These are phyloP conservation scores for Gymnorhina tibicen DNA, from an alignment of 2,113 vertebrate genomes.

Conservation along the genomic window DNA sequence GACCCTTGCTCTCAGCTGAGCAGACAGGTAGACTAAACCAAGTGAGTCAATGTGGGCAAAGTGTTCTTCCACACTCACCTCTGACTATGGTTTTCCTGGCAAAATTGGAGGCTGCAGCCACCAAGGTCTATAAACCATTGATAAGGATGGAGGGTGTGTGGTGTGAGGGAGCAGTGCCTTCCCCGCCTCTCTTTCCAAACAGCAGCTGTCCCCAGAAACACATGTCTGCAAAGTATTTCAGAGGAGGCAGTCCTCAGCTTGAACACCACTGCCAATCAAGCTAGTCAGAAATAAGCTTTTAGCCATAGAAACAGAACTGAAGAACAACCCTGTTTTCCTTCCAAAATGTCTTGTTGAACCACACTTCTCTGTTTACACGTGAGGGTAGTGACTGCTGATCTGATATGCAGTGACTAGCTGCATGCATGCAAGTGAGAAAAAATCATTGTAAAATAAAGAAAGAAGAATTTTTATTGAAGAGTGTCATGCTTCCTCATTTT, in stretches of 20 bases:
- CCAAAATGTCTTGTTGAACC: background rate
- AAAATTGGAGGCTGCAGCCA: background rate
- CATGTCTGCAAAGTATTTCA: background rate
- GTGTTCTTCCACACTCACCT: background rate
- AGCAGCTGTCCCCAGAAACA: background rate
- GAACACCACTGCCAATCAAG: background rate
- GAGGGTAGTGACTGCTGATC: background rate
- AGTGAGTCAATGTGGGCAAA: background rate
- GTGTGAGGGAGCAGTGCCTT: background rate
- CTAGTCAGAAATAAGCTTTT: background rate
- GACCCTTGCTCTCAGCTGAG: background rate
- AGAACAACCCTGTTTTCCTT: background rate
- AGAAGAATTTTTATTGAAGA: background rate
- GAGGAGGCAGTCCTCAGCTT: background rate
- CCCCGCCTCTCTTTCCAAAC: background rate
- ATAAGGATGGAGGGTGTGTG: background rate
- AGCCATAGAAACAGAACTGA: background rate
- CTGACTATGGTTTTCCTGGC: background rate
- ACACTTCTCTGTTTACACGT: background rate
- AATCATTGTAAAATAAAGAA: background rate
- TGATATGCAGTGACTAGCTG: background rate
- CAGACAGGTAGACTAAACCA: background rate
- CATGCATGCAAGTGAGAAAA: background rate
- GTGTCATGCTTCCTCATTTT: background rate
- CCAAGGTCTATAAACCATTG: rapidly evolving